Conservation (phyloP, 2,797 vertebrate species). For the Periparus ater region DNA sequence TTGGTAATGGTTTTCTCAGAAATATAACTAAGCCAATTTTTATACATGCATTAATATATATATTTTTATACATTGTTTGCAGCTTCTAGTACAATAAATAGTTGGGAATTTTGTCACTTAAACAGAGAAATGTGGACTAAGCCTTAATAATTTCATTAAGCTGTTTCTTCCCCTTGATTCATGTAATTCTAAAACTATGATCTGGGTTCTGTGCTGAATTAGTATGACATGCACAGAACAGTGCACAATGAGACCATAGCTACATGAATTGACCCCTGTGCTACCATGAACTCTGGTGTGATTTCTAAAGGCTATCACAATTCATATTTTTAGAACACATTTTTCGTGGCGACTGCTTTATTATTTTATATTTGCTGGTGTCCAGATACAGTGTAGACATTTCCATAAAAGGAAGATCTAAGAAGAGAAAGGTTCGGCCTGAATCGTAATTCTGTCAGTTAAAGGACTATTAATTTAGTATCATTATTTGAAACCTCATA, state of each 20-base stretch:
- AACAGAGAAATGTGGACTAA: neutral
- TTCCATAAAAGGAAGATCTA: neutral
- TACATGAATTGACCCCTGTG: neutral
- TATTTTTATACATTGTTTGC: neutral
- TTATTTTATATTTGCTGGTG: neutral
- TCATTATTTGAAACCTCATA: neutral
- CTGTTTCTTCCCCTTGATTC: neutral
- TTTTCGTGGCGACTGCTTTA: neutral
- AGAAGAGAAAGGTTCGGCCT: neutral
- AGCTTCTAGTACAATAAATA: neutral
- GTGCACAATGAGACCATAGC: neutral
- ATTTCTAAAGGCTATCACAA: neutral
- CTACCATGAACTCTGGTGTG: neutral
- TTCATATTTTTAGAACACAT: neutral
- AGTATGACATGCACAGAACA: neutral
- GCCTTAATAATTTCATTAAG: neutral
- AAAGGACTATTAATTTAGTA: neutral
- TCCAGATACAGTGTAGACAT: neutral
- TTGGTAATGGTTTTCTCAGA: neutral
- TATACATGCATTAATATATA: neutral
- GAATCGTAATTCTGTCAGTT: neutral
- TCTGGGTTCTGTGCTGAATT: neutral
- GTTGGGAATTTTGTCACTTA: neutral
- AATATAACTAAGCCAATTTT: neutral
- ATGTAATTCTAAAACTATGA: neutral